A percentile compares a stretch with the other conserved stretches of the same genome.
Evolutionary conservation across 2,797 vertebrate species (phyloP).

Genomic region (Avahi laniger): DNA sequence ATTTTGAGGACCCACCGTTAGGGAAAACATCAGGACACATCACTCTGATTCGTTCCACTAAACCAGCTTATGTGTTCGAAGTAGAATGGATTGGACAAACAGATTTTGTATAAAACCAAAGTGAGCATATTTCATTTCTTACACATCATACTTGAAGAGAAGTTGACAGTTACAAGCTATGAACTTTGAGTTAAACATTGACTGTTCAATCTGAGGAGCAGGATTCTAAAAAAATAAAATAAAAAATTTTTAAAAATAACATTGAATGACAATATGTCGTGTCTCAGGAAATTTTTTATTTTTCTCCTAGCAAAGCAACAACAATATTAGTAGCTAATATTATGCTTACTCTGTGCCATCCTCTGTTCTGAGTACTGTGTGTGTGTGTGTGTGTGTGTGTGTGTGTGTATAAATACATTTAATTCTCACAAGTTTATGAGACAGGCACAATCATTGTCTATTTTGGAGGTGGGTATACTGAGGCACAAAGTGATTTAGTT

Average conservation of each 20-base stretch:
- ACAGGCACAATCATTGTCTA: fast-evolving
- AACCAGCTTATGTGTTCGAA: neutral
- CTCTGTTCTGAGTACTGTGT: neutral
- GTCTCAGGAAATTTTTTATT: neutral
- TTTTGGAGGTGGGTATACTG: no score
- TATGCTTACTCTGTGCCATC: neutral
- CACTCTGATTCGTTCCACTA: neutral
- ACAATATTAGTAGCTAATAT: neutral
- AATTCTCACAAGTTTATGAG: neutral
- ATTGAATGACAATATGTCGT: neutral
- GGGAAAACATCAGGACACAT: neutral
- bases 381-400: neutral
- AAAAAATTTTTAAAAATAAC: no score
- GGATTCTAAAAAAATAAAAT: no score
- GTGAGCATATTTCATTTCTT: no score
- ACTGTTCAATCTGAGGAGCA: no score
- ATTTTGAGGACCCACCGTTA: neutral
- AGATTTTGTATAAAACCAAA: neutral
- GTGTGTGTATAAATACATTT: neutral
- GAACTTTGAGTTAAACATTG: neutral
- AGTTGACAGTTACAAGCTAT: neutral
- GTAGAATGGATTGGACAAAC: neutral
- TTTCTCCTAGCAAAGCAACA: neutral
- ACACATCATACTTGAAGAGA: neutral
- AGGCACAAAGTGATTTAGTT: neutral